Percentiles rank a stretch among this genome's conserved stretches.
These are phyloP conservation scores for Brotula barbata DNA, from an alignment of 2,797 vertebrate genomes.

Conservation along the genomic window DNA sequence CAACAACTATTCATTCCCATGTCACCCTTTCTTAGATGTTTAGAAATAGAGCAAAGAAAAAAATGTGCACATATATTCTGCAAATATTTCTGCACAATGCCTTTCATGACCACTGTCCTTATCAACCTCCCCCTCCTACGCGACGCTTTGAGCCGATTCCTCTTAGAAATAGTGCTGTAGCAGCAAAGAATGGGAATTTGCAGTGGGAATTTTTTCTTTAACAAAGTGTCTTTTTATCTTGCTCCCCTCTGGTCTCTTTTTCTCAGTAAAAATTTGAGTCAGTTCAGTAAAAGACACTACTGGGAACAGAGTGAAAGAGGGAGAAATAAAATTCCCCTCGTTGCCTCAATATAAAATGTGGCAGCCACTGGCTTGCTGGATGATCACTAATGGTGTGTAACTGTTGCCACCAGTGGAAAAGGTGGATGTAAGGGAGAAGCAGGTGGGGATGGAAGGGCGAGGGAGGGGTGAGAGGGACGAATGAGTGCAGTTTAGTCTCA, in stretches of 20 bases:
- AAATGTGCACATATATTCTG: conserved; percentile 37
- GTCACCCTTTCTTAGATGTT: conserved; percentile 30
- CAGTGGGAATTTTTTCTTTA: conserved; percentile 60
- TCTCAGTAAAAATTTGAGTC: conserved; percentile 63
- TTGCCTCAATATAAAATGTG: conserved; percentile 48
- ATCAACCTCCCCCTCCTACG: conserved; percentile 60
- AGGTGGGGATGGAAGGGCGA: conserved; percentile 59
- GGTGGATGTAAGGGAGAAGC: conserved; percentile 37
- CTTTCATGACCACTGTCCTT: conserved; percentile 56
- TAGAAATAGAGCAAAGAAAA: conserved; percentile 39
- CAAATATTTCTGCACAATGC: conserved; percentile 41
- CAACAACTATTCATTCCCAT: conserved; percentile 25
- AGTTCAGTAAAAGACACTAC: conserved; percentile 69
- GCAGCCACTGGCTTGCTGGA: conserved; percentile 43
- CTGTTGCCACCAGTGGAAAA: conserved; percentile 50
- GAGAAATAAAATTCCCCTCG: conserved; percentile 43
- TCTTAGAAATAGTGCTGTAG: conserved; percentile 67
- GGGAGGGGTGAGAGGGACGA: conserved; percentile 57
- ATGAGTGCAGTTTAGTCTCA: conserved; percentile 67
- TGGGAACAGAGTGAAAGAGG: conserved; percentile 57
- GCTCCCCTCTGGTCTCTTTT: conserved; percentile 71
- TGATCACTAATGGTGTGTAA: conserved; percentile 65
- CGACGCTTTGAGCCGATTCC: conserved; percentile 54
- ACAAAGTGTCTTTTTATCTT: conserved; percentile 70
- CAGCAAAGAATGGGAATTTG: conserved; percentile 59